Evolutionary conservation across 2,888 invertebrate species (phyloP).

Genomic region (Oscheius sp.): DNA sequence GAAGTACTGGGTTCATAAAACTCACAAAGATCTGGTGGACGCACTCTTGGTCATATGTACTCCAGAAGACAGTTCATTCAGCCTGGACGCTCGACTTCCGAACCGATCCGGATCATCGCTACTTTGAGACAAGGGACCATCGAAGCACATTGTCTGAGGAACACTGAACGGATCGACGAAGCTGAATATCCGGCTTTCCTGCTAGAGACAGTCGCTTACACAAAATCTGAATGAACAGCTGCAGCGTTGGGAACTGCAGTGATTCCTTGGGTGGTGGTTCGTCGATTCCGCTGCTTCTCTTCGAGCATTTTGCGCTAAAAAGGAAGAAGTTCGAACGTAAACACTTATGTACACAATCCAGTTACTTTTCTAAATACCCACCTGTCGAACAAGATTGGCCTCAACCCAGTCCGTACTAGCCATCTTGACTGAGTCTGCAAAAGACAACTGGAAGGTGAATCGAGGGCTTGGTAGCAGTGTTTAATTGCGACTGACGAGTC

Average conservation of each 20-base stretch:
- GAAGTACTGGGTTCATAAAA: not conserved
- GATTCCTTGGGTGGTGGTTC: constrained; percentile 34
- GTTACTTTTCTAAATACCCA: not conserved
- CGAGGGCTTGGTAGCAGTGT: not conserved
- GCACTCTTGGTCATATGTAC: not conserved
- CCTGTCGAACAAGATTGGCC: constrained; percentile 35
- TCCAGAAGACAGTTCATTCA: not conserved
- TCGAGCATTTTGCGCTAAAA: constrained; percentile 69
- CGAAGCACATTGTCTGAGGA: constrained; percentile 23
- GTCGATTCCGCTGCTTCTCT: constrained; percentile 67
- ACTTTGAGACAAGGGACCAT: constrained; percentile 25
- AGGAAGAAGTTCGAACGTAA: not conserved
- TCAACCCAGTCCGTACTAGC: constrained; percentile 34
- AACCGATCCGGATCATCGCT: constrained; percentile 26
- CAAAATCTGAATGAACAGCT: constrained; percentile 23
- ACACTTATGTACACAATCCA: not conserved
- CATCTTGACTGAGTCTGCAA: constrained; percentile 7
- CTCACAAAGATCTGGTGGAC: constrained; percentile 5
- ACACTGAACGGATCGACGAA: constrained; percentile 21
- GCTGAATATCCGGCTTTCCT: not conserved
- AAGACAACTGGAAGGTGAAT: not conserved
- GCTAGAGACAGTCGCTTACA: not conserved
- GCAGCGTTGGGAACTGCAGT: constrained; percentile 35
- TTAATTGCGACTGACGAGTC: constrained; percentile 17
- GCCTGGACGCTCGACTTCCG: constrained; percentile 6